These are phyloP conservation scores for Callaeas wilsoni DNA, from an alignment of 2,113 vertebrate species.

Conservation along the genomic window DNA sequence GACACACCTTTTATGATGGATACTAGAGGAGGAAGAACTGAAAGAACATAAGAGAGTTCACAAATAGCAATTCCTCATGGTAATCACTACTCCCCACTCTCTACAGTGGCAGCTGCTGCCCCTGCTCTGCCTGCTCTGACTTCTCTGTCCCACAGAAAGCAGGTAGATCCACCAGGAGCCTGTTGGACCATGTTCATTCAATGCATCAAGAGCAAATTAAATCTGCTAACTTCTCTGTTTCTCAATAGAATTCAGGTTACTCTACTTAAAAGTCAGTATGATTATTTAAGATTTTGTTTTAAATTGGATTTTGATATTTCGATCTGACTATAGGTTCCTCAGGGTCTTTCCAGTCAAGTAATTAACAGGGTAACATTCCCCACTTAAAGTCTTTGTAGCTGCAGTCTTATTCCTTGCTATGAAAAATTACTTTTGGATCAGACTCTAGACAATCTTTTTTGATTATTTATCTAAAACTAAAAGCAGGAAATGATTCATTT, in stretches of 20 bases:
- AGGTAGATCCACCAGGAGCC: neutral
- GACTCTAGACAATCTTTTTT: slow-evolving; percentile 80
- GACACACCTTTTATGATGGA: neutral
- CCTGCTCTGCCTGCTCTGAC: neutral
- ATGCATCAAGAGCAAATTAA: neutral
- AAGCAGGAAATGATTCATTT: slow-evolving; percentile 91
- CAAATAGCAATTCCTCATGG: neutral
- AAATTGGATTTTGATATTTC: slow-evolving; percentile 43
- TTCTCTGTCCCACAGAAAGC: neutral
- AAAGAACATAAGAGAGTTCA: neutral
- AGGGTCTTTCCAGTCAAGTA: neutral
- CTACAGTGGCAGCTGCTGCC: neutral
- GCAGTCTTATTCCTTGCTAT: slow-evolving; percentile 33
- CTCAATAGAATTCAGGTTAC: neutral
- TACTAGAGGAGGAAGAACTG: neutral
- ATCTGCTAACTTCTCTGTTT: neutral
- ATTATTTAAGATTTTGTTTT: slow-evolving; percentile 19
- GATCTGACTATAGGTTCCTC: neutral
- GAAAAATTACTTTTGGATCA: slow-evolving; percentile 75
- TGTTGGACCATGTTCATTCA: neutral
- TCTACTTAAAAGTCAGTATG: neutral
- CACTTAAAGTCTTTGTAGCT: slow-evolving; percentile 22
- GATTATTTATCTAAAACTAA: slow-evolving; percentile 82
- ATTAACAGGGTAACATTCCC: neutral
- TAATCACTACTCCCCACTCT: neutral